These are phyloP conservation scores for Thryonomys swinderianus DNA, from an alignment of 2,113 vertebrate genomes.

Conservation along the genomic window DNA sequence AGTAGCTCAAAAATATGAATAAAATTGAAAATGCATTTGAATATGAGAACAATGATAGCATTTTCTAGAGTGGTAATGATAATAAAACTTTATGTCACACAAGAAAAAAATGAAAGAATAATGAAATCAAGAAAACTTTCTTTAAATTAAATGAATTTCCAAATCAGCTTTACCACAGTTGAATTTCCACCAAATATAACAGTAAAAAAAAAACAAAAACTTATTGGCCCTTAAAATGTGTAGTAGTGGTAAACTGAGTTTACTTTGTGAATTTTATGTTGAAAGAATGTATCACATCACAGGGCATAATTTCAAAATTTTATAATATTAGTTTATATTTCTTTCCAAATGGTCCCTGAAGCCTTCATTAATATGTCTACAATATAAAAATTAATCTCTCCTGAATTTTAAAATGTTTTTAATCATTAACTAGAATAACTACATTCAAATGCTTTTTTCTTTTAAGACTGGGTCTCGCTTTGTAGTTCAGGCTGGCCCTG, in stretches of 20 bases:
- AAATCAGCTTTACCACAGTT: slow-evolving; percentile 49
- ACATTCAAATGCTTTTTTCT: slow-evolving; percentile 30
- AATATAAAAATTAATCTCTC: slow-evolving; percentile 52
- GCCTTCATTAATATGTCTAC: slow-evolving; percentile 57
- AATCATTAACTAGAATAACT: slow-evolving; percentile 37
- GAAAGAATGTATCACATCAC: slow-evolving; percentile 41
- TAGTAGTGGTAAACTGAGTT: slow-evolving; percentile 39
- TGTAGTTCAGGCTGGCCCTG: too few species aligned
- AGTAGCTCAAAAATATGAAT: slow-evolving; percentile 74
- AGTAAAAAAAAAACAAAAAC: slow-evolving; percentile 57
- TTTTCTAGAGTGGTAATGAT: slow-evolving; percentile 60
- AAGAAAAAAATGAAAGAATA: slow-evolving; percentile 60
- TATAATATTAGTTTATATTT: slow-evolving; percentile 47
- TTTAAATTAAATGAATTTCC: slow-evolving; percentile 68
- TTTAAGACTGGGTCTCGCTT: too few species aligned
- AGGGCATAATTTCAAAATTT: slow-evolving; percentile 53
- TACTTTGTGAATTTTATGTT: slow-evolving; percentile 57
- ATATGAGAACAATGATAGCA: slow-evolving; percentile 51
- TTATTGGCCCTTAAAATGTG: slow-evolving; percentile 19
- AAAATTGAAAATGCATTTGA: slow-evolving; percentile 73
- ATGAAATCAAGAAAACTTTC: slow-evolving; percentile 66
- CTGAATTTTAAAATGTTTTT: slow-evolving; percentile 48
- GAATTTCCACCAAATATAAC: slow-evolving; percentile 50
- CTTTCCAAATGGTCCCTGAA: slow-evolving; percentile 52
- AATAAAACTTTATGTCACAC: slow-evolving; percentile 62